Conservation (phyloP, 2,888 invertebrate species). For the Hirtodrosophila cameraria region DNA sequence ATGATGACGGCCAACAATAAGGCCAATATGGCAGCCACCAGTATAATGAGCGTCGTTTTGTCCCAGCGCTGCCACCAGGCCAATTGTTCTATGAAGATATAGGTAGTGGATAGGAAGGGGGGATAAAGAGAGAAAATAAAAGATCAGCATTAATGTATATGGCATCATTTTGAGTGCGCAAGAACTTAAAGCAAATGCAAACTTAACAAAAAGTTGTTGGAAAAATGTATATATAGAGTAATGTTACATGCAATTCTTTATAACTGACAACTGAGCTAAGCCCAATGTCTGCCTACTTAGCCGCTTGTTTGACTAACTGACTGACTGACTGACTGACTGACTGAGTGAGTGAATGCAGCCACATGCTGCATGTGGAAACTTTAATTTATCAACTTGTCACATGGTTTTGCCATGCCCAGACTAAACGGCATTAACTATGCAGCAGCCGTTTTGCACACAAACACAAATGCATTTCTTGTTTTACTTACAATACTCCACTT, state of each 20-base stretch:
- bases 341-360: conserved; percentile 27
- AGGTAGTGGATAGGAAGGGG: conserved; percentile 11
- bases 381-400: conserved; percentile 75
- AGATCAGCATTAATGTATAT: conserved; percentile 24
- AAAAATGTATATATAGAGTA: too few species aligned
- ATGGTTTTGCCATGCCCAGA: conserved; percentile 46
- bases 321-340: conserved; percentile 28
- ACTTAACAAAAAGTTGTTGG: conserved; percentile 26
- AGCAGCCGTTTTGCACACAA: conserved; percentile 15
- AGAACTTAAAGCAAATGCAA: conserved; percentile 31
- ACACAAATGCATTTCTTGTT: conserved; percentile 47
- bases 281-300: conserved; percentile 49
- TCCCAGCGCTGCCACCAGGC: conserved; percentile 92
- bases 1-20: conserved; percentile 90
- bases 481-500: conserved; percentile 31
- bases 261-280: conserved; percentile 48
- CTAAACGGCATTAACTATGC: conserved; percentile 19
- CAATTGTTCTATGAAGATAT: conserved; percentile 86
- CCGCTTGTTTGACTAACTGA: conserved; percentile 34
- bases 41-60: conserved; percentile 91
- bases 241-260: conserved; percentile 51
- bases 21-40: conserved; percentile 88
- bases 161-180: not conserved
- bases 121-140: not conserved
- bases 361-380: conserved; percentile 39